These are phyloP conservation scores for Zaprionus gabonicus DNA, from an alignment of 1,140 invertebrate genomes.

Conservation along the genomic window DNA sequence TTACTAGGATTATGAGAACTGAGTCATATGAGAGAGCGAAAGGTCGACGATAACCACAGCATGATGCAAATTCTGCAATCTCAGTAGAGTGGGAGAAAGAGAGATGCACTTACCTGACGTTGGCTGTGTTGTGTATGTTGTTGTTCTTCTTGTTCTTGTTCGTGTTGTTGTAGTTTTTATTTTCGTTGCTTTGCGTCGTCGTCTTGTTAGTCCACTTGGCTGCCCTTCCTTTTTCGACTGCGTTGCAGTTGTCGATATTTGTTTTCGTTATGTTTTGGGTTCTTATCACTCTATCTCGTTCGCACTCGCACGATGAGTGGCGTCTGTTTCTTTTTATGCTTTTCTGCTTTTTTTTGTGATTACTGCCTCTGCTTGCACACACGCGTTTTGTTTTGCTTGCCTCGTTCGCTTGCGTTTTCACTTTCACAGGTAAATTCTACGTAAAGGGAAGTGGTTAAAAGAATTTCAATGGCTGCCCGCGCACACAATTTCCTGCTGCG, in stretches of 20 bases:
- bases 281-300: slow-evolving; percentile 29
- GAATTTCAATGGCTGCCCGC: slow-evolving; percentile 42
- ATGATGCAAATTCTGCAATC: slow-evolving; percentile 15
- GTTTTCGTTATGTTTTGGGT: slow-evolving; percentile 44
- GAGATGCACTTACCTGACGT: slow-evolving; percentile 46
- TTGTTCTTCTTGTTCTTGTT: slow-evolving; percentile 23
- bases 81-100: background rate
- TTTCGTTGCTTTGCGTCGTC: slow-evolving; percentile 39
- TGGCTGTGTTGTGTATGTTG: slow-evolving; percentile 38
- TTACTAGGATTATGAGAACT: slow-evolving; percentile 7
- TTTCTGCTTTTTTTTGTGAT: slow-evolving; percentile 16
- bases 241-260: slow-evolving; percentile 50
- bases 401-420: slow-evolving; percentile 77
- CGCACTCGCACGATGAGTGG: slow-evolving; percentile 13
- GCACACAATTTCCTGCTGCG: slow-evolving; percentile 20
- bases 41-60: slow-evolving; percentile 9
- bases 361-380: slow-evolving; percentile 54
- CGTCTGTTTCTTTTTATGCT: slow-evolving; percentile 25
- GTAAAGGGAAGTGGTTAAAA: slow-evolving; percentile 42
- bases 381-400: slow-evolving; percentile 76
- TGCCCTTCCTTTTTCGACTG: slow-evolving; percentile 31
- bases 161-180: slow-evolving; percentile 45
- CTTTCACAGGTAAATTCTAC: slow-evolving; percentile 77
- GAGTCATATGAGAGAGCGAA: slow-evolving; percentile 30
- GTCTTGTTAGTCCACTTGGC: slow-evolving; percentile 40